Conservation (phyloP, 2,113 vertebrate species). For the Gopherus flavomarginatus region DNA sequence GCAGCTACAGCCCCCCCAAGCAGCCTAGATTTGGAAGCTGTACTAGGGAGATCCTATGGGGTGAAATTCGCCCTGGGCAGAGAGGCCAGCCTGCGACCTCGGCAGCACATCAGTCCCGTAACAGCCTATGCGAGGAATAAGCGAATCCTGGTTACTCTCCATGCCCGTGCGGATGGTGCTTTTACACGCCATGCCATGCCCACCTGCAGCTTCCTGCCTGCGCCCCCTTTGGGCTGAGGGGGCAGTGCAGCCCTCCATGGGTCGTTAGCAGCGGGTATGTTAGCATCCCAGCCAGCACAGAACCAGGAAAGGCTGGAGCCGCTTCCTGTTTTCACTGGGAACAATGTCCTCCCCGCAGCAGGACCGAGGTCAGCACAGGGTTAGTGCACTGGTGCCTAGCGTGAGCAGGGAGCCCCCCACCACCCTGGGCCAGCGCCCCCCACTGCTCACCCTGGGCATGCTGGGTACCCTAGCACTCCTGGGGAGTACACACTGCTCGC, state of each 20-base stretch:
- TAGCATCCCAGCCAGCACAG: neutral
- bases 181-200: too few species aligned
- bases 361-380: neutral
- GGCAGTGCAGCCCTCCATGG: neutral
- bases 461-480: neutral
- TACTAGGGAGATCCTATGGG: neutral
- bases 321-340: neutral
- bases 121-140: neutral
- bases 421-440: neutral
- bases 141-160: neutral
- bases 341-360: neutral
- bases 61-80: neutral
- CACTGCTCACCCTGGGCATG: neutral
- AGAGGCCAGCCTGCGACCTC: neutral
- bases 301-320: neutral
- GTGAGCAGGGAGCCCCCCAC: neutral
- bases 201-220: neutral
- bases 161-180: neutral
- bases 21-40: neutral
- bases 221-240: slow-evolving; percentile 17
- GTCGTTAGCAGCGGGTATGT: neutral
- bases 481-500: neutral
- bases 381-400: too few species aligned
- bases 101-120: too few species aligned
- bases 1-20: neutral